Evolutionary conservation across 2,888 invertebrate species (phyloP), one percentile per base, ranked within the genome.

Genomic region (Scaptomyza polygonia): DNA sequence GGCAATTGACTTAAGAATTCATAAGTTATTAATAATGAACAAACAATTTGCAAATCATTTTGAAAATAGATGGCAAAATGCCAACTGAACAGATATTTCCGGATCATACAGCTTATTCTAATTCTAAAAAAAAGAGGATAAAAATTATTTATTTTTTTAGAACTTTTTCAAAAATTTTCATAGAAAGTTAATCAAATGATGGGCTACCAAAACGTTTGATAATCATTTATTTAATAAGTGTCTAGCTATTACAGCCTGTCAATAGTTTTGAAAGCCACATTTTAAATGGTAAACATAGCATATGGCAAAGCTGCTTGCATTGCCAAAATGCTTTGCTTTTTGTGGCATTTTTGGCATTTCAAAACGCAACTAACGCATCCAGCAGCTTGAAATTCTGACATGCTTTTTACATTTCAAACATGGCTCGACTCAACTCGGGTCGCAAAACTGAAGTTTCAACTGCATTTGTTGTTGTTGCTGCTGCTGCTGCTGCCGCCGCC

Each of bases 341-440:
- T 34, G 32, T 68, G 61, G 48, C 42, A 54, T 58, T 39, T 39
- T 69, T 58, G 65, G 43, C 84, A 83, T 74, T 74, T 77, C 81
- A 83, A 77, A 86, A 62, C 55, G 69, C 67, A 72, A 70, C 84
- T 67, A 74, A 72, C 57, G 76, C 61, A 52, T 43, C 66, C 51
- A 63, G 64, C 53, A 80, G 66, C 62, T 79, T 72, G 67, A 52
- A 74, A 77, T 82, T 82, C 70, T 88, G 88, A 88, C 86, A 87
- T 86, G 84, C 86, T 87, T 84, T 88, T 88, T 77, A 73, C 77
- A 86, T 86, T 84, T 86, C 77, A 57, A 54, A 70, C 72, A 67
- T 68, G 61, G 30, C 51, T 59, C 32, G 48, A 52, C 63, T 67
- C 66, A 40, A 47, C 64, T 56, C 61, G 61, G 73, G 69, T 77